Evolutionary conservation across 2,113 vertebrate species (phyloP).

Genomic region (Rhinoderma darwinii): DNA sequence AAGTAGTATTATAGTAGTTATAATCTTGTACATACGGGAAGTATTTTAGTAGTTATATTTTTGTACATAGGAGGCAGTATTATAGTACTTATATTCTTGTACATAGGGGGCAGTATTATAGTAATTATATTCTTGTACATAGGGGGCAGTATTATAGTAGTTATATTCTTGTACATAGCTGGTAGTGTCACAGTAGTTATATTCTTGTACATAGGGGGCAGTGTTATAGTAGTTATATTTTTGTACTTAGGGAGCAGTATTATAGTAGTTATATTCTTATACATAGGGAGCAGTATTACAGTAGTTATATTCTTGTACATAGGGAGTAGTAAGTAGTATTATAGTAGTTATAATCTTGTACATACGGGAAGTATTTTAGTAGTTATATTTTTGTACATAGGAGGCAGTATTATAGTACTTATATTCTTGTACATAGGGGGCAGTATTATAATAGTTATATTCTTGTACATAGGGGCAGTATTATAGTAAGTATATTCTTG

Average conservation of each 20-base stretch:
- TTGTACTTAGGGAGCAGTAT: too few relatives aligned
- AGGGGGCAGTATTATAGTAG: too few relatives aligned
- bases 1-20: background rate
- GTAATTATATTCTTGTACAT: conserved; percentile 10
- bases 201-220: too few relatives aligned
- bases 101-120: background rate
- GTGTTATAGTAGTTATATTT: too few relatives aligned
- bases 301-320: too few relatives aligned
- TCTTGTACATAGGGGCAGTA: conserved; percentile 16
- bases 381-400: conserved; percentile 10
- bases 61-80: background rate
- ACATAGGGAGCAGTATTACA: too few relatives aligned
- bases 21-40: background rate
- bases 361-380: background rate
- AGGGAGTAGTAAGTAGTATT: too few relatives aligned
- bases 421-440: background rate
- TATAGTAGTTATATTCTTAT: too few relatives aligned
- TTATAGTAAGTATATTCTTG: conserved; percentile 11
- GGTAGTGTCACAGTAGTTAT: too few relatives aligned
- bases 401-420: conserved; percentile 7
- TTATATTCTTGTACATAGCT: too few relatives aligned
- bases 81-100: conserved; percentile 13
- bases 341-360: conserved; percentile 12
- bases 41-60: conserved; percentile 15
- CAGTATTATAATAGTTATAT: background rate